Percentiles rank a stretch among this genome's conserved stretches.
These are phyloP conservation scores for Bombus sibiricus DNA, from an alignment of 1,140 invertebrate genomes.

Conservation along the genomic window DNA sequence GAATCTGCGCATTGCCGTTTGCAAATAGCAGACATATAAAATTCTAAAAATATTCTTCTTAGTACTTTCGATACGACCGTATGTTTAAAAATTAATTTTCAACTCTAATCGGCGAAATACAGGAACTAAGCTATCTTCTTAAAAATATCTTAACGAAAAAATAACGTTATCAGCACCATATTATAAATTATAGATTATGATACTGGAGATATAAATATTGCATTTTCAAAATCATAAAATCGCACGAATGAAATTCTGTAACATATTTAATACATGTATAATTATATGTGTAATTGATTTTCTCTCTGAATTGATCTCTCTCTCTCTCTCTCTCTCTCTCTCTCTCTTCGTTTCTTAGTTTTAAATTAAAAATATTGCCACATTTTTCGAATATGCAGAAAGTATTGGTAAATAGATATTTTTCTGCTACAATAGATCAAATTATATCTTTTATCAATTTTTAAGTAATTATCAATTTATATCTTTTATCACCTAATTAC, in stretches of 20 bases:
- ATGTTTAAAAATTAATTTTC: neutral
- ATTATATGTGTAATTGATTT: neutral
- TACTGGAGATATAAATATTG: neutral
- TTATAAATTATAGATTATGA: neutral
- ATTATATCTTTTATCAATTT: neutral
- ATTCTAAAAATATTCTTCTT: neutral
- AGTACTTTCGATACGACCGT: neutral
- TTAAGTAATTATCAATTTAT: neutral
- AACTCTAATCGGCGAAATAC: neutral
- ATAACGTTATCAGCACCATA: neutral
- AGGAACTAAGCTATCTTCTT: neutral
- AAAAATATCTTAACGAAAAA: neutral
- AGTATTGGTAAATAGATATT: neutral
- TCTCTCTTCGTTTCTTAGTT: neutral
- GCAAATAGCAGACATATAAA: neutral
- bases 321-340: neutral
- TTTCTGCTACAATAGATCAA: neutral
- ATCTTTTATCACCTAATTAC: neutral
- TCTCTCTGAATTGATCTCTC: neutral
- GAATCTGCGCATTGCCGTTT: constrained; percentile 46
- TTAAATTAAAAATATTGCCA: neutral
- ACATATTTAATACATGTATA: neutral
- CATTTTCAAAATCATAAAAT: neutral
- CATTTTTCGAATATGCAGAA: neutral
- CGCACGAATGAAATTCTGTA: neutral